phyloP scores from a whole-genome alignment of 2,797 vertebrate species.

The Clarias fuscus region DNA sequence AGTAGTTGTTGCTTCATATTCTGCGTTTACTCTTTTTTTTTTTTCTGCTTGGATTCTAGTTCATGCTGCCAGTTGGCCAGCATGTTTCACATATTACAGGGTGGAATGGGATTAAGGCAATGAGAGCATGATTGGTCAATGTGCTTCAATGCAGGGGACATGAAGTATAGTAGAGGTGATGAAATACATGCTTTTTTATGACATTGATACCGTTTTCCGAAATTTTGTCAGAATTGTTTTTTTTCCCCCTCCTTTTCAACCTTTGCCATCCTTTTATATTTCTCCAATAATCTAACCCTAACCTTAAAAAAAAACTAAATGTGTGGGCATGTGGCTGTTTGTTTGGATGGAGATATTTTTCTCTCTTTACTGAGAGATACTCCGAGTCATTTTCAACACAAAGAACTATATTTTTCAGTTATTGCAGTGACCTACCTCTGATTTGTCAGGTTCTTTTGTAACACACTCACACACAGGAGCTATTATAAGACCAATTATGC shows the following conservation, averaged over 20 bases:
- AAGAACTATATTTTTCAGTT: neutral
- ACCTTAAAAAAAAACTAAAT: neutral
- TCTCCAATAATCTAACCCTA: neutral
- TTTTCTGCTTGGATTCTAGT: constrained; percentile 11
- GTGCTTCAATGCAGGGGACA: constrained; percentile 47
- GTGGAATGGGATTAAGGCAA: constrained; percentile 54
- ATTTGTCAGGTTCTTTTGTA: constrained; percentile 31
- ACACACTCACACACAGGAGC: constrained; percentile 26
- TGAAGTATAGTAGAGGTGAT: neutral
- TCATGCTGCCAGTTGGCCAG: constrained; percentile 35
- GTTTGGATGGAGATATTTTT: constrained; percentile 19
- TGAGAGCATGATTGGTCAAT: constrained; percentile 52
- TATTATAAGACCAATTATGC: constrained; percentile 43
- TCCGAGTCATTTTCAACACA: constrained; percentile 6
- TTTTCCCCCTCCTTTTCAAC: neutral
- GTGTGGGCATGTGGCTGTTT: constrained; percentile 16
- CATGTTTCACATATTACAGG: constrained; percentile 48
- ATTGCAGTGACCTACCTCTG: constrained; percentile 14
- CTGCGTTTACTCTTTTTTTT: constrained; percentile 30
- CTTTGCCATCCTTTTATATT: neutral
- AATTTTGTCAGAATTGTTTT: constrained; percentile 1
- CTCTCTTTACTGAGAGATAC: constrained; percentile 6
- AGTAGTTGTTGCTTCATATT: constrained; percentile 1
- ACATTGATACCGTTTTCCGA: neutral
- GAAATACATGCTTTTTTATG: neutral